Evolutionary conservation across 2,888 invertebrate species (phyloP).

Genomic region (Meiosimyza platycephala): DNA sequence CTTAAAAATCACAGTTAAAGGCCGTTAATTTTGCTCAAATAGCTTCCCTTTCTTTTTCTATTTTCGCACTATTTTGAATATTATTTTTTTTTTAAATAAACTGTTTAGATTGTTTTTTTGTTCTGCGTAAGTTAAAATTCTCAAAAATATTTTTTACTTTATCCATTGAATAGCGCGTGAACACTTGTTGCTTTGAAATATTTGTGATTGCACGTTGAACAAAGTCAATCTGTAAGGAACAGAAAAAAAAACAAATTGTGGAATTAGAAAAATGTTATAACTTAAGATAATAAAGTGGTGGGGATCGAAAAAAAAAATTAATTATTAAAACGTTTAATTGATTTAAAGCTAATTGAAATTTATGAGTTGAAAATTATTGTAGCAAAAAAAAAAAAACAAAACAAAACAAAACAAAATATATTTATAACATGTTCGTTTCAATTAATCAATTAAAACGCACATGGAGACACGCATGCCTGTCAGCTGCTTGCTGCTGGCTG

Average conservation of each 20-base stretch:
- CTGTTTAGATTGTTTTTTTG: slow-evolving; percentile 14
- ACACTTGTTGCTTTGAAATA: slow-evolving; percentile 27
- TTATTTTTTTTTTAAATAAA: slow-evolving; percentile 15
- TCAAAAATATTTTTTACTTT: slow-evolving; percentile 20
- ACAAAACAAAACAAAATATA: too few relatives aligned
- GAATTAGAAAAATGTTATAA: slow-evolving; percentile 4
- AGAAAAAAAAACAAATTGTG: slow-evolving; percentile 1
- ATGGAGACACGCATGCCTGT: neutral
- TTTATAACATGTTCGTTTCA: slow-evolving; percentile 24
- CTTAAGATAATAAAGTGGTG: too few relatives aligned
- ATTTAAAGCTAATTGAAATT: slow-evolving; percentile 39
- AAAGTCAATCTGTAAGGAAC: slow-evolving; percentile 30
- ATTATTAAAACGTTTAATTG: slow-evolving; percentile 35
- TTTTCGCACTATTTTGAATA: slow-evolving; percentile 3
- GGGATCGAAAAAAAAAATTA: slow-evolving; percentile 4
- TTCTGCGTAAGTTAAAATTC: slow-evolving; percentile 18
- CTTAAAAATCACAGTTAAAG: slow-evolving; percentile 50
- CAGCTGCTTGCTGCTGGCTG: too few relatives aligned
- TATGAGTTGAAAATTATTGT: slow-evolving; percentile 22
- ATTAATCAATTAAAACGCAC: slow-evolving; percentile 34
- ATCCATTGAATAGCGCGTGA: slow-evolving; percentile 23
- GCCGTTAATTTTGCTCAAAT: slow-evolving; percentile 40
- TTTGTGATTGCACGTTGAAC: slow-evolving; percentile 14
- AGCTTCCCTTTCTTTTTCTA: neutral
- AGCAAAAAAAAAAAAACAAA: too few relatives aligned